These are phyloP conservation scores for Paramuricea clavata DNA, from an alignment of 92 coral and sea anemone species.

Conservation along the genomic window DNA sequence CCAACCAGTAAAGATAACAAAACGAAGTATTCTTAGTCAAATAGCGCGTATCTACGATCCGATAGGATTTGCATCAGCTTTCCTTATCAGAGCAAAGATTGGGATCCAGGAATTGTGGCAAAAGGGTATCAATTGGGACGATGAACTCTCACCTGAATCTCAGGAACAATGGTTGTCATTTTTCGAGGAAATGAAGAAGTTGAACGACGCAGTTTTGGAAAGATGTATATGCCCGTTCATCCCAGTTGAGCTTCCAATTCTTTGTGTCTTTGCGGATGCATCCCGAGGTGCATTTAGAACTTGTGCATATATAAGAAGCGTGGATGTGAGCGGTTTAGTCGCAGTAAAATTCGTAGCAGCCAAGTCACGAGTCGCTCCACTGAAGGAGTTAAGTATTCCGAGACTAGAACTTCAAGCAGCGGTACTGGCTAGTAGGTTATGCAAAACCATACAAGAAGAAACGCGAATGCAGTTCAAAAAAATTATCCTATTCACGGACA, in stretches of 20 bases:
- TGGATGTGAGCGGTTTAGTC: not conserved
- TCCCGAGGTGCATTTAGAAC: constrained; percentile 65
- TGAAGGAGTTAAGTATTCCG: constrained; percentile 39
- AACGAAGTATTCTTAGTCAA: constrained; percentile 60
- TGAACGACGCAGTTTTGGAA: constrained; percentile 51
- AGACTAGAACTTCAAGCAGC: constrained; percentile 43
- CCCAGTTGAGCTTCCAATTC: constrained; percentile 52
- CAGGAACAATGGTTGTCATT: constrained; percentile 48
- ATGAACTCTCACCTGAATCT: constrained; percentile 26
- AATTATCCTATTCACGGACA: constrained; percentile 41
- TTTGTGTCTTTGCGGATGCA: constrained; percentile 72
- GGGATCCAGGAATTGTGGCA: constrained; percentile 34
- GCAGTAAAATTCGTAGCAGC: constrained; percentile 44
- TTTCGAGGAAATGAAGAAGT: constrained; percentile 69
- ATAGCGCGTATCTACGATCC: constrained; percentile 37
- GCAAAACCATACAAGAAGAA: constrained; percentile 30
- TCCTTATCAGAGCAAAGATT: constrained; percentile 23
- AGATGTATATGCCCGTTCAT: constrained; percentile 51
- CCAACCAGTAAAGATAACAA: constrained; percentile 46
- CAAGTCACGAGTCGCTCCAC: constrained; percentile 43
- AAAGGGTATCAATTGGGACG: constrained; percentile 40
- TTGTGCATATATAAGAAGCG: constrained; percentile 55
- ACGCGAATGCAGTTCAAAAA: constrained; percentile 18
- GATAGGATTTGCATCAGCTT: constrained; percentile 32
- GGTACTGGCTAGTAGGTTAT: too few relatives aligned